phyloP scores from a whole-genome alignment of 1,140 invertebrate genomes.

The Lucilia cuprina region DNA sequence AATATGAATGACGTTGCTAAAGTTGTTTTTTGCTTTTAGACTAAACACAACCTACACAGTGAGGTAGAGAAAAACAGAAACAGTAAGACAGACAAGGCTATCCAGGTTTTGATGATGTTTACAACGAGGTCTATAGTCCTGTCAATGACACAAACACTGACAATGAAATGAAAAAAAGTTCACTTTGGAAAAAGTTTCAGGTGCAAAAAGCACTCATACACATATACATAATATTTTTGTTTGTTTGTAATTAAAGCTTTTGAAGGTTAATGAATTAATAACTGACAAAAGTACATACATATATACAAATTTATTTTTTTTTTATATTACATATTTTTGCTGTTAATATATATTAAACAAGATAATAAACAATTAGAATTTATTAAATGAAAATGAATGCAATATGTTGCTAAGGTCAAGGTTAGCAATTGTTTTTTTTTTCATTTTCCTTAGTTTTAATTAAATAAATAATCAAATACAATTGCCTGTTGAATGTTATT shows the following conservation, averaged over 20 bases:
- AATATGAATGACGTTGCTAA: neutral
- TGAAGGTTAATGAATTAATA: neutral
- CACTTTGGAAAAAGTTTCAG: no score
- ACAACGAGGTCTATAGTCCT: neutral
- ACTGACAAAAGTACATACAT: no score
- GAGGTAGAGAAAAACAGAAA: no score
- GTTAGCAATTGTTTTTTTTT: neutral
- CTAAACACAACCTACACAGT: neutral
- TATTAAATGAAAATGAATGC: neutral
- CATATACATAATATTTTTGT: no score
- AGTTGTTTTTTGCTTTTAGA: neutral
- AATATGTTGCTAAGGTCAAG: neutral
- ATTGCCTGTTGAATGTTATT: no score
- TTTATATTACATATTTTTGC: neutral
- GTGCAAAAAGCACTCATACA: neutral
- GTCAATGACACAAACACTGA: neutral
- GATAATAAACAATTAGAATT: neutral
- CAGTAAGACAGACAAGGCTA: neutral
- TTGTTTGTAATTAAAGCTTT: neutral
- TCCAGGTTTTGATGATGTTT: neutral
- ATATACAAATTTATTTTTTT: no score
- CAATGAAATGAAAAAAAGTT: neutral
- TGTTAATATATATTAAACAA: neutral
- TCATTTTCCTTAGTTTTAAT: neutral
- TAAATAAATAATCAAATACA: neutral